These are phyloP conservation scores for Champsocephalus gunnari DNA, from an alignment of 2,797 vertebrate species.

Conservation along the genomic window DNA sequence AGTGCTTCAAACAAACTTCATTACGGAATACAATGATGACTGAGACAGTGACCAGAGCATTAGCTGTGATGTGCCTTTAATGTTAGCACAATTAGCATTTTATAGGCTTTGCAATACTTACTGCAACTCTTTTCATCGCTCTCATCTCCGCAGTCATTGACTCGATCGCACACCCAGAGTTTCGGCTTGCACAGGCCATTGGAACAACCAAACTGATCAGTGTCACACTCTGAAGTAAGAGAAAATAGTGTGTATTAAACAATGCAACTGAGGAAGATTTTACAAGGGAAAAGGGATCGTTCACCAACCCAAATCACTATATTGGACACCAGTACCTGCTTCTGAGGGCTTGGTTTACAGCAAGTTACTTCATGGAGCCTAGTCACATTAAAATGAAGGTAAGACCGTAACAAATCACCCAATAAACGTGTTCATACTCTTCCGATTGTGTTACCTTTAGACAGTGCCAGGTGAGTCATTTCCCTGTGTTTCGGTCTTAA, in stretches of 20 bases:
- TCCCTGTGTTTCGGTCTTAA: conserved; percentile 16
- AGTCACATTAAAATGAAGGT: background rate
- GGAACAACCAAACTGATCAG: conserved; percentile 76
- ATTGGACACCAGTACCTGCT: background rate
- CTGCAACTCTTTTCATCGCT: conserved; percentile 84
- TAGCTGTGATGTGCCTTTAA: conserved; percentile 64
- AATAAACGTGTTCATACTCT: too few relatives aligned
- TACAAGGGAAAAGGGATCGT: background rate
- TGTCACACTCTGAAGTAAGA: conserved; percentile 68
- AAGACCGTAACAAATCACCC: background rate
- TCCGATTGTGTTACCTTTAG: conserved; percentile 16
- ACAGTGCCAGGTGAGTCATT: conserved; percentile 10
- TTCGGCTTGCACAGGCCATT: conserved; percentile 85
- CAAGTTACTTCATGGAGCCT: conserved; percentile 1
- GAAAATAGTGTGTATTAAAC: conserved; percentile 3
- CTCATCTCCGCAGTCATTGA: conserved; percentile 85
- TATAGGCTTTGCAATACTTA: conserved; percentile 65
- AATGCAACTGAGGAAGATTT: conserved; percentile 2
- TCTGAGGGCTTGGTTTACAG: too few relatives aligned
- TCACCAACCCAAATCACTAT: background rate
- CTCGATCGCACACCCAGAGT: conserved; percentile 81
- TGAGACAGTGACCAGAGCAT: conserved; percentile 55
- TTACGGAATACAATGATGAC: conserved; percentile 63
- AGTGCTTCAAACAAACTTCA: conserved; percentile 63
- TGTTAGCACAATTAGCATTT: conserved; percentile 68